Evolutionary conservation across 1,140 invertebrate species (phyloP), one percentile per base, ranked within the genome.

Genomic region (Drosophila pectinifera): DNA sequence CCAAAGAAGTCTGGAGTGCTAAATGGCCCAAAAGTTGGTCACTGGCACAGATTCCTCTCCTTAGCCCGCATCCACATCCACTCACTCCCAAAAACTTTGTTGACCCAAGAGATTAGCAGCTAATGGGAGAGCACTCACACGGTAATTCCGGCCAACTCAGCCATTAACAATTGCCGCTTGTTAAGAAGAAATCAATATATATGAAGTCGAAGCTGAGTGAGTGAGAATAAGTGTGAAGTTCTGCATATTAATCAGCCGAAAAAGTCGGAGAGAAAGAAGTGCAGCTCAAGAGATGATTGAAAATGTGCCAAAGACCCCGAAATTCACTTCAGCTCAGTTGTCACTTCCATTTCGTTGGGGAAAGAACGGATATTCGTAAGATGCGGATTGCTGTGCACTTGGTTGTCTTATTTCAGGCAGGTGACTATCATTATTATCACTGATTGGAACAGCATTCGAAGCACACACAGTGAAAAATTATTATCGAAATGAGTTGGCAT

Each of bases 21-120:
- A 84, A 88, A 56, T 80, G 76, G 26, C 26, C 28, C 13, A 41
- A 59, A 88, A 89, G 57, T 84, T 89, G 84, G 73, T 89, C 73
- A 88, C 59, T 88, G 59, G 73, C 56, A 88, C 80, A 89, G 26
- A 53, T 68, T 20, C 11, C 22, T 34, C 26, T 31, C 28, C 18
- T n/a, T 7, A 4, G 3, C 4, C 24, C 38, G 14, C 28, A n/a
- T 18, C 14, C 36, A 39, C 28, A n/a, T 18, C 14, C 36, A 39
- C 36, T 45, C 34, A 20, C 24, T 13, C 28, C 43, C 58, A 64
- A 46, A 46, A 65, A 68, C 39, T 54, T 89, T 88, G 72, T 89
- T 89, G 84, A 89, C 76, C 70, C 64, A 84, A 89, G 61, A 65
- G 68, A 89, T 89, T 89, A 89, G 65, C 84, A 72, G 73, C 64